Evolutionary conservation across 2,797 vertebrate species (phyloP).

Genomic region (Arctocebus calabarensis): DNA sequence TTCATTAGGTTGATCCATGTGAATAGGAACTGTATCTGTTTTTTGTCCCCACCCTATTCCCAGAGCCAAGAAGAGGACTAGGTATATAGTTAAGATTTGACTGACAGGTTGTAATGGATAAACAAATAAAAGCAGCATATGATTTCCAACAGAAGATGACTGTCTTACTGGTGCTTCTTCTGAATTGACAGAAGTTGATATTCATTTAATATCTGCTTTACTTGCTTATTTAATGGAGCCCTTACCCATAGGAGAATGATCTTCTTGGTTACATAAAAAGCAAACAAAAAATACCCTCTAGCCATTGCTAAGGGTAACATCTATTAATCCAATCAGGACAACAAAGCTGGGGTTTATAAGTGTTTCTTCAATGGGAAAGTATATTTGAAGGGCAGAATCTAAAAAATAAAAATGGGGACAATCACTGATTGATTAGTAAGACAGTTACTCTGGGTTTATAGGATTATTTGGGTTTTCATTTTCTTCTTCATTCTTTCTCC

Average conservation of each 20-base stretch:
- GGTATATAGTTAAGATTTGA: background rate
- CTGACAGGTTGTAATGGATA: background rate
- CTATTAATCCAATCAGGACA: background rate
- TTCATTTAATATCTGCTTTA: background rate
- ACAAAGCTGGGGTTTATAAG: background rate
- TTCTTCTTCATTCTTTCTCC: background rate
- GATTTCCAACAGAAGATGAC: background rate
- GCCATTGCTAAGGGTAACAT: background rate
- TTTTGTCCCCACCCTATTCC: background rate
- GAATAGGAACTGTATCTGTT: background rate
- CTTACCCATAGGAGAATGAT: background rate
- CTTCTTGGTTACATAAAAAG: background rate
- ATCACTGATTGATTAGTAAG: background rate
- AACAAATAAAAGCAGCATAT: background rate
- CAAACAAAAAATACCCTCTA: background rate
- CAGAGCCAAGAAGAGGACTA: background rate
- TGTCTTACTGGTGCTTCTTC: background rate
- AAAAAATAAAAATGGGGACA: background rate
- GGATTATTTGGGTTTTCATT: background rate
- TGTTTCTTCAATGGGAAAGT: background rate
- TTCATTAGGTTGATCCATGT: background rate
- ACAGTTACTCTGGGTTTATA: background rate
- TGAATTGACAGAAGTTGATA: background rate
- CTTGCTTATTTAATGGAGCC: slow-evolving; percentile 24
- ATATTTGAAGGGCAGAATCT: background rate